Conservation (phyloP, 2,888 invertebrate genomes). For the Megalurothrips usitatus region DNA sequence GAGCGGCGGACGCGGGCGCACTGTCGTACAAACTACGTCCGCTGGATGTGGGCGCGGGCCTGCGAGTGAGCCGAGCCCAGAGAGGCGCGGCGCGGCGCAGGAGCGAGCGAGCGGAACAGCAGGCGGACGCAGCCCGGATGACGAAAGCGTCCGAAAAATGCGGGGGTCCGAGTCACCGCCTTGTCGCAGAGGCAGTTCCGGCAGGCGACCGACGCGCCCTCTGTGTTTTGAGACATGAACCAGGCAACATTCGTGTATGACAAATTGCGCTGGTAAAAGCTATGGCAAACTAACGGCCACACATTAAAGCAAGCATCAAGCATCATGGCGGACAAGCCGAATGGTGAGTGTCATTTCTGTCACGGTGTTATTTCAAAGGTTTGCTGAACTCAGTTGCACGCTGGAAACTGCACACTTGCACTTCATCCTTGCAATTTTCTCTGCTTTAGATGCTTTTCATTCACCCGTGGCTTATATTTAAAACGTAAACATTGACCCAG, state of each 20-base stretch:
- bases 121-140: background rate
- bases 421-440: background rate
- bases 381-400: background rate
- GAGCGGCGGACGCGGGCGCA: background rate
- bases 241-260: too few species aligned
- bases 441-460: background rate
- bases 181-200: too few species aligned
- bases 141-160: conserved; percentile 6
- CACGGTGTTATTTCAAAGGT: background rate
- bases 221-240: too few species aligned
- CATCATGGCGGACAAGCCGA: conserved; percentile 20
- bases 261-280: too few species aligned
- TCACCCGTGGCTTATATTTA: background rate
- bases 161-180: background rate
- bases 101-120: background rate
- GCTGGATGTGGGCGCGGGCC: background rate
- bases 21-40: background rate
- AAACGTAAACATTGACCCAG: background rate
- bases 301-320: too few species aligned
- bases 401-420: background rate
- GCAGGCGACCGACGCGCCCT: too few species aligned
- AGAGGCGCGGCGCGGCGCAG: background rate
- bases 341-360: background rate
- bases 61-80: background rate
- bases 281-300: too few species aligned